These are phyloP conservation scores for Euphonia xanthogaster DNA, from an alignment of 2,797 vertebrate species.

Conservation along the genomic window DNA sequence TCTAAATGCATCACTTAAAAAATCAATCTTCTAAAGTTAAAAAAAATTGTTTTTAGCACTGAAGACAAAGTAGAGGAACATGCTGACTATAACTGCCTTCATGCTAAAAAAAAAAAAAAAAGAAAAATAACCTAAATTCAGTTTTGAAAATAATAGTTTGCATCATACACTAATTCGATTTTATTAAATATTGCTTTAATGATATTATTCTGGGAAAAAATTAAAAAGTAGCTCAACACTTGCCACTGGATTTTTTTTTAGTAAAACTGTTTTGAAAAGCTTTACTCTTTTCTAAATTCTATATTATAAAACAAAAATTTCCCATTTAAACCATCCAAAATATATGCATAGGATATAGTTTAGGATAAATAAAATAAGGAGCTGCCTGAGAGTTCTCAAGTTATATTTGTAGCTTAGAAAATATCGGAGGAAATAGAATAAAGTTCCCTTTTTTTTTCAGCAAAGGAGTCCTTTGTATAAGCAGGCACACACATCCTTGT, in stretches of 20 bases:
- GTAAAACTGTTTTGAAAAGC: background rate
- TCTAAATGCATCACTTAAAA: background rate
- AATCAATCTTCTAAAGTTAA: background rate
- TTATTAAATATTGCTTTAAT: slow-evolving; percentile 46
- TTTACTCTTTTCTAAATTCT: background rate
- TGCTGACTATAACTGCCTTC: background rate
- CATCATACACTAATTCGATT: background rate
- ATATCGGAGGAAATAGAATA: background rate
- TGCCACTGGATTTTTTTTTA: slow-evolving; percentile 26
- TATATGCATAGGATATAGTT: background rate
- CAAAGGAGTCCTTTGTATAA: background rate
- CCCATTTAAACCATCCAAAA: background rate
- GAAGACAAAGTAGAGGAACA: background rate
- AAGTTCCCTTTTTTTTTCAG: background rate
- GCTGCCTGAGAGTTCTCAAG: background rate
- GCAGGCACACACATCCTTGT: background rate
- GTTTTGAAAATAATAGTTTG: background rate
- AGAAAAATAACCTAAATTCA: slow-evolving; percentile 15
- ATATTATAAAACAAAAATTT: background rate
- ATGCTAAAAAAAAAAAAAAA: background rate
- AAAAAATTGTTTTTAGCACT: background rate
- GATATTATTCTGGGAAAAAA: background rate
- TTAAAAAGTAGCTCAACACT: slow-evolving; percentile 4
- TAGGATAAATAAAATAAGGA: background rate
- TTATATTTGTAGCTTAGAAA: background rate